Evolutionary conservation across 2,113 vertebrate species (phyloP), one percentile per base, ranked within the genome.

Genomic region (Alligator mississippiensis): DNA sequence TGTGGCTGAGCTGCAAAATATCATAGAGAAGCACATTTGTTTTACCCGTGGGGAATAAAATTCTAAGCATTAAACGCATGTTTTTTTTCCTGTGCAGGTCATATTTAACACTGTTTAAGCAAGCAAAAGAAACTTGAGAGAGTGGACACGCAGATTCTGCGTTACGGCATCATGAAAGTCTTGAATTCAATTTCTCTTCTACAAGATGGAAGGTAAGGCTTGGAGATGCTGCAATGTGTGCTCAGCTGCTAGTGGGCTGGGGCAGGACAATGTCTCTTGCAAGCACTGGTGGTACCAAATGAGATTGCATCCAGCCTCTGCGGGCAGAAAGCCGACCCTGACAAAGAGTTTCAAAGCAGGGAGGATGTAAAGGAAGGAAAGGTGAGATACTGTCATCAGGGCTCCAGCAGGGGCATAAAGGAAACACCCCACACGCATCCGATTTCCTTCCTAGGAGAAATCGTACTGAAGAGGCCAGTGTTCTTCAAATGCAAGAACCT

Each of bases 1-100:
- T 1, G 99, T 99, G 97, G 99, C 99, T 87, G 99, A 99, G 97
- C 99, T 99, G 98, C 54, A 89, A 18, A 24, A 93, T n/a, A 93
- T 58, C 13, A 38, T 30, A 82, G 11, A 82, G 27, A 58, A 66
- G 8, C 9, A 79, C 25, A 25, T 79, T 81, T 38, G 3, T 87
- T 85, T 59, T 76, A 34, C 34, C 77, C 30, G 25, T 28, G 22
- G 28, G 60, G 21, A 54, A 7, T 0, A 72, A 30, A 28, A 54
- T 0, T 0, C 85, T 54, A 24, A 64, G 64, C 9, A 55, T 80
- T 11, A 84, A 90, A 77, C 3, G 38, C 66, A 68, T n/a, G 28
- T 18, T 3, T 34, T 63, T 84, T 57, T 60, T 81, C 6, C 30
- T 11, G 77, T 74, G 59, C 22, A 77, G 80, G 77, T 55, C 54